Conservation (phyloP, 2,113 vertebrate genomes). For the Pollimyrus isidori region DNA sequence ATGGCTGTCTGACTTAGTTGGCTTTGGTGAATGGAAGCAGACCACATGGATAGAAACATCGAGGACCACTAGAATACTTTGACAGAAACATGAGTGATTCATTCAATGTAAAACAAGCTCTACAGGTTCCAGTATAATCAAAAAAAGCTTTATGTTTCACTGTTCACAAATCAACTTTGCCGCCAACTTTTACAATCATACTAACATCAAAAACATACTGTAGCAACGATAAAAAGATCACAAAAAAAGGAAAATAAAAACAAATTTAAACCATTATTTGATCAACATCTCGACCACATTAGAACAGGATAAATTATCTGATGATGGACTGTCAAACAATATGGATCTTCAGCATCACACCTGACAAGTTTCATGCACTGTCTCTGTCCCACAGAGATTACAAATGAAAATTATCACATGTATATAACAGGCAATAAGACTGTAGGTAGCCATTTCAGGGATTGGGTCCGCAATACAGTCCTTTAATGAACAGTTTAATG, state of each 20-base stretch:
- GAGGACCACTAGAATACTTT: neutral
- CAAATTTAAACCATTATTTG: constrained; percentile 5
- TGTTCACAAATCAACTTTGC: constrained; percentile 15
- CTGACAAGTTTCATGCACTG: neutral
- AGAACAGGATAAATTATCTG: neutral
- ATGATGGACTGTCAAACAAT: neutral
- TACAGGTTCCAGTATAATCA: neutral
- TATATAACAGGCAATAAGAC: neutral
- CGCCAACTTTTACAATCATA: constrained; percentile 14
- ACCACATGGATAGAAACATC: neutral
- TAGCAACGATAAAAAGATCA: neutral
- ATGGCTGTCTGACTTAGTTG: neutral
- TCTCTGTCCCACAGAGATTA: neutral
- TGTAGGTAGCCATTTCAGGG: neutral
- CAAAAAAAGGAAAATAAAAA: neutral
- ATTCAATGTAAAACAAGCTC: neutral
- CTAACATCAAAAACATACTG: constrained; percentile 14
- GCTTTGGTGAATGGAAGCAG: neutral
- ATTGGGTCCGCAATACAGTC: neutral
- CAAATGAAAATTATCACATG: neutral
- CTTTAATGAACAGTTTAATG: neutral
- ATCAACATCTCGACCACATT: constrained; percentile 7
- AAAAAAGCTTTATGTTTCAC: constrained; percentile 13
- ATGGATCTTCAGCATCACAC: neutral
- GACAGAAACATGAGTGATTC: neutral